These are phyloP conservation scores for Brachyhypopomus gauderio DNA, from an alignment of 2,113 vertebrate genomes.

Conservation along the genomic window DNA sequence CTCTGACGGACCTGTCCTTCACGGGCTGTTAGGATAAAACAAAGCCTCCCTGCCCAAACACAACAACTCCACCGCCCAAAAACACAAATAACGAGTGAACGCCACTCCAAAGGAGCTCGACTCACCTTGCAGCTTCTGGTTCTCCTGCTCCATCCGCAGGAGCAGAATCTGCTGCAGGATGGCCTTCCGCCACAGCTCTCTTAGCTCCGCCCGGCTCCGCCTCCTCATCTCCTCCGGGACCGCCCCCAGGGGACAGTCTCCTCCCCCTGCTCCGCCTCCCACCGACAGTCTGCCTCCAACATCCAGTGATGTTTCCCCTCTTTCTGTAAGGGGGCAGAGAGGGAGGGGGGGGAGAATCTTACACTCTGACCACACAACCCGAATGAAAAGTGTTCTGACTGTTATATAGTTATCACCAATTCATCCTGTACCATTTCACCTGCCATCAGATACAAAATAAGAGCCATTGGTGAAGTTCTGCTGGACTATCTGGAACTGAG, in stretches of 20 bases:
- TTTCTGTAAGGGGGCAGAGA: slow-evolving; percentile 73
- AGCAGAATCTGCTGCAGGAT: slow-evolving; percentile 95
- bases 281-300: slow-evolving; percentile 61
- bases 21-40: too few species aligned
- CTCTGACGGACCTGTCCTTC: too few species aligned
- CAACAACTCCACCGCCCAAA: too few species aligned
- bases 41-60: too few species aligned
- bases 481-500: too few species aligned
- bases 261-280: slow-evolving; percentile 68
- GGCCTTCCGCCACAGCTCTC: slow-evolving; percentile 93
- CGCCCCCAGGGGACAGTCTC: slow-evolving; percentile 74
- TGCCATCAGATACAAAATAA: too few species aligned
- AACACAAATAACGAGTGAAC: too few species aligned
- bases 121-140: slow-evolving; percentile 93
- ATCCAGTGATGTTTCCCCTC: slow-evolving; percentile 79
- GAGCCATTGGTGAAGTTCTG: too few species aligned
- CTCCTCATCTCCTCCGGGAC: slow-evolving; percentile 81
- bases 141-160: slow-evolving; percentile 95
- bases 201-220: slow-evolving; percentile 80
- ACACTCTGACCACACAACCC: too few species aligned
- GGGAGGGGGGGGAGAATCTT: neutral
- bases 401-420: too few species aligned
- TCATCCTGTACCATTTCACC: too few species aligned
- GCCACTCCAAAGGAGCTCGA: too few species aligned
- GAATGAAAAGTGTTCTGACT: neutral